Conservation (phyloP, 2,888 invertebrate species). For the Sylvicola cinctus region DNA sequence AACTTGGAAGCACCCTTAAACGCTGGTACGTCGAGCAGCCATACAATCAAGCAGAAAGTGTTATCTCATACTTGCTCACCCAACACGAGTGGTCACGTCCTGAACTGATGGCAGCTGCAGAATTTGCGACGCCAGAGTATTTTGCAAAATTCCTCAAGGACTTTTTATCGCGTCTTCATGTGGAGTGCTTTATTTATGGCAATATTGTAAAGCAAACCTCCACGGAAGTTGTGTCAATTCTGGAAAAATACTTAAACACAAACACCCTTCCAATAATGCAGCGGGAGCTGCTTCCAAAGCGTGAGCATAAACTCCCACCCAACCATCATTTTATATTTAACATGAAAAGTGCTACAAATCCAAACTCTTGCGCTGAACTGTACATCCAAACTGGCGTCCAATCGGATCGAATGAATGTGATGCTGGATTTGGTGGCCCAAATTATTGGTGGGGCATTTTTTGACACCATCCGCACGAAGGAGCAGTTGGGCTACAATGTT, state of each 20-base stretch:
- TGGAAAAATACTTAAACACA: slow-evolving; percentile 39
- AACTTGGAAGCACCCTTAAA: slow-evolving; percentile 58
- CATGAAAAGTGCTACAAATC: slow-evolving; percentile 63
- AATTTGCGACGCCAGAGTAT: slow-evolving; percentile 53
- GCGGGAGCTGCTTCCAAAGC: slow-evolving; percentile 55
- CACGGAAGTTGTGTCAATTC: slow-evolving; percentile 40
- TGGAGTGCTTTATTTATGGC: slow-evolving; percentile 80
- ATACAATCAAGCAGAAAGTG: slow-evolving; percentile 64
- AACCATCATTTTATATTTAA: slow-evolving; percentile 55
- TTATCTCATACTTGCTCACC: slow-evolving; percentile 60
- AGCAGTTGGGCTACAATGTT: slow-evolving; percentile 89
- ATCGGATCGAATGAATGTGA: slow-evolving; percentile 48
- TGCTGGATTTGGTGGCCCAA: slow-evolving; percentile 71
- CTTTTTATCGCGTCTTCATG: slow-evolving; percentile 61
- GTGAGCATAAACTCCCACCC: slow-evolving; percentile 63
- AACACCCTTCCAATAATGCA: slow-evolving; percentile 47
- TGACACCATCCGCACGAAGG: slow-evolving; percentile 68
- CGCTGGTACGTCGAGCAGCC: slow-evolving; percentile 91
- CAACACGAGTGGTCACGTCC: slow-evolving; percentile 80
- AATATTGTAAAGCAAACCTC: slow-evolving; percentile 61
- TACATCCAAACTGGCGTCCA: slow-evolving; percentile 78
- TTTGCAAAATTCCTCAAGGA: slow-evolving; percentile 62
- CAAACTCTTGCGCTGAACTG: slow-evolving; percentile 65
- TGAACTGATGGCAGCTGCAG: slow-evolving; percentile 61
- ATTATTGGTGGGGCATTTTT: slow-evolving; percentile 83